Percentiles rank a stretch among this genome's conserved stretches.
phyloP scores from a whole-genome alignment of 2,888 invertebrate genomes.

The Epinotia nisella region DNA sequence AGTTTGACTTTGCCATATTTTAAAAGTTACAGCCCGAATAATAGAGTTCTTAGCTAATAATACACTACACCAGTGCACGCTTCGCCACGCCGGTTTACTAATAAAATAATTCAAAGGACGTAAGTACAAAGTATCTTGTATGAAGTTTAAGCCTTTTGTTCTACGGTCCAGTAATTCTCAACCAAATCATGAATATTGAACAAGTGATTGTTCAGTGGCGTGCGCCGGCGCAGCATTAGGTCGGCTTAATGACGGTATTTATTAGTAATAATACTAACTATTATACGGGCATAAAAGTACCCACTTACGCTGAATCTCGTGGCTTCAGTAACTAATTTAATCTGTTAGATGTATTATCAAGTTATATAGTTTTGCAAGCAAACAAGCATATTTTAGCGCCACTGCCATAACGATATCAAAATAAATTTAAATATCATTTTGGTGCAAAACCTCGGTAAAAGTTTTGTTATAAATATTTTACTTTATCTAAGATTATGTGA shows the following conservation, averaged over 20 bases:
- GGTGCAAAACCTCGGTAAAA: too few relatives aligned
- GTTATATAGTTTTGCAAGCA: too few relatives aligned
- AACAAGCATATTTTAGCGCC: too few relatives aligned
- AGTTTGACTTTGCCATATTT: conserved; percentile 1
- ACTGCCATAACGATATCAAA: too few relatives aligned
- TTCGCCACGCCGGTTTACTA: conserved; percentile 1
- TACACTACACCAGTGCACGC: not conserved
- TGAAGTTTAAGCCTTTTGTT: not conserved
- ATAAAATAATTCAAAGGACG: not conserved
- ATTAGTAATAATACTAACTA: not conserved
- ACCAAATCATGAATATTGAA: conserved; percentile 26
- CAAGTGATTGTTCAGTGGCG: conserved; percentile 17
- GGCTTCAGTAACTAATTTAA: not conserved
- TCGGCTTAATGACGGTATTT: conserved; percentile 1
- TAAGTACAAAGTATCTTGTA: not conserved
- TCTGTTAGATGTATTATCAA: too few relatives aligned
- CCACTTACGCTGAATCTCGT: too few relatives aligned
- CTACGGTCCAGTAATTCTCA: not conserved
- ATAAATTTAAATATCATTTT: too few relatives aligned
- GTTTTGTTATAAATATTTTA: too few relatives aligned
- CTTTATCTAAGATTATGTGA: too few relatives aligned
- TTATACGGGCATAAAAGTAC: not conserved
- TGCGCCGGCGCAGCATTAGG: not conserved
- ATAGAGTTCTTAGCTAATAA: not conserved
- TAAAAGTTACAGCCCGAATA: not conserved